Conservation (phyloP, 2,113 vertebrate genomes). For the Ophiodon elongatus region DNA sequence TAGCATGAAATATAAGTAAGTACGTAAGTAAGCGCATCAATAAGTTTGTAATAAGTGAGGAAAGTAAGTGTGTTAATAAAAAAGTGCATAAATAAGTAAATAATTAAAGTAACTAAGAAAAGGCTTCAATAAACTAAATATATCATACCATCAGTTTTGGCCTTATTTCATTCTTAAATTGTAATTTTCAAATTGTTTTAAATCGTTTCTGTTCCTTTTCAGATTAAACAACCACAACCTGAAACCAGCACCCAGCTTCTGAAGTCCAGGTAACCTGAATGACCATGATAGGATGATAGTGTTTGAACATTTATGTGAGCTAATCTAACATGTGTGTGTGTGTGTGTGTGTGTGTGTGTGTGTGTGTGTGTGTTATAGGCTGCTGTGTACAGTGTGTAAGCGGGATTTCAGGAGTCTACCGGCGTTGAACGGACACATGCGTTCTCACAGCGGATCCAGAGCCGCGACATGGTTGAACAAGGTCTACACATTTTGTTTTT, state of each 20-base stretch:
- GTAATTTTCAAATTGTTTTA: not conserved
- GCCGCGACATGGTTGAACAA: conserved; percentile 9
- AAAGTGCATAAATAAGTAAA: no score
- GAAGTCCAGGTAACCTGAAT: conserved; percentile 35
- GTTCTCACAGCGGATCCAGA: conserved; percentile 59
- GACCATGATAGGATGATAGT: not conserved
- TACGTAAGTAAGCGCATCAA: not conserved
- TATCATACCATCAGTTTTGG: not conserved
- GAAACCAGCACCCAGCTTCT: not conserved
- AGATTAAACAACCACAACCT: conserved; percentile 10
- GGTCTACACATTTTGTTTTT: conserved; percentile 20
- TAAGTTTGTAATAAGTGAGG: not conserved
- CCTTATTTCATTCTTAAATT: no score
- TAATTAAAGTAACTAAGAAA: not conserved
- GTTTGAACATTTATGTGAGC: no score
- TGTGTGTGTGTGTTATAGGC: conserved; percentile 26
- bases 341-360: not conserved
- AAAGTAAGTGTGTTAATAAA: not conserved
- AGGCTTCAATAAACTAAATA: not conserved
- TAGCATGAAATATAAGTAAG: not conserved
- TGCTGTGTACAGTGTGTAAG: conserved; percentile 73
- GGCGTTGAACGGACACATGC: conserved; percentile 68
- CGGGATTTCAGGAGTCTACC: conserved; percentile 68
- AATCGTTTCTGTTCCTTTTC: conserved; percentile 10
- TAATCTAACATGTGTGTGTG: not conserved